phyloP scores from a whole-genome alignment of 2,113 vertebrate genomes.

The Antechinus stuartii region DNA sequence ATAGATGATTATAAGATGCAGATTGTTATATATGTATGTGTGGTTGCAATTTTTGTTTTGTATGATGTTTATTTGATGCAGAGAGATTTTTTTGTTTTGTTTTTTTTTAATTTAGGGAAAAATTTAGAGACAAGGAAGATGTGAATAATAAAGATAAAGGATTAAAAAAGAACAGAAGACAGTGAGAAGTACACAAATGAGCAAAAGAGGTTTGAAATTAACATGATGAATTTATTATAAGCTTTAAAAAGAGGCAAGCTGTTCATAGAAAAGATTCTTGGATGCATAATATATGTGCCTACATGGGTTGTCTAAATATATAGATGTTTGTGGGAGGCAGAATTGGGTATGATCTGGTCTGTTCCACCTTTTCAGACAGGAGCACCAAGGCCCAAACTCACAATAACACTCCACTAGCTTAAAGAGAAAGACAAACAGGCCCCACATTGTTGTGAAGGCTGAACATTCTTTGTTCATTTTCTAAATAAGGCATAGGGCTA shows the following conservation, averaged over 20 bases:
- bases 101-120: background rate
- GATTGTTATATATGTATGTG: background rate
- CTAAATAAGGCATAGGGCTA: background rate
- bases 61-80: background rate
- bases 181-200: background rate
- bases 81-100: background rate
- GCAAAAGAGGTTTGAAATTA: background rate
- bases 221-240: background rate
- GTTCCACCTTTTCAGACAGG: background rate
- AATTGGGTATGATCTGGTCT: background rate
- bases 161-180: background rate
- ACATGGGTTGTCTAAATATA: background rate
- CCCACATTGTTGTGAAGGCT: background rate
- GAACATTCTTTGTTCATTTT: background rate
- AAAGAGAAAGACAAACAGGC: background rate
- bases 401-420: background rate
- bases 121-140: background rate
- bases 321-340: background rate
- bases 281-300: background rate
- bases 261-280: background rate
- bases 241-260: background rate
- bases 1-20: background rate
- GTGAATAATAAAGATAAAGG: background rate
- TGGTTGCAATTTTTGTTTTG: background rate
- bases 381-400: background rate